phyloP scores from a whole-genome alignment of 2,888 invertebrate genomes.

The Anthrax anthrax region DNA sequence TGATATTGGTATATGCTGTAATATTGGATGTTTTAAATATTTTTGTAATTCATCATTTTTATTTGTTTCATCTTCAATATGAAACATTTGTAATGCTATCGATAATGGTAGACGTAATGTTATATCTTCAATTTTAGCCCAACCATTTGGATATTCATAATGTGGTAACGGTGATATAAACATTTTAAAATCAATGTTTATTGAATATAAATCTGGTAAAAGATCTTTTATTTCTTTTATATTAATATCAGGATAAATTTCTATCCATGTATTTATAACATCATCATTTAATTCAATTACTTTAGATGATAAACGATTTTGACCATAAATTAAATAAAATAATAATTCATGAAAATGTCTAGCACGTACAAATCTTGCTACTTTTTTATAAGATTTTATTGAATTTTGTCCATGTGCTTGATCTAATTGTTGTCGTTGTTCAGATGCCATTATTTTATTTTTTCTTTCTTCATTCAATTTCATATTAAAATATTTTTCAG shows the following conservation, averaged over 20 bases:
- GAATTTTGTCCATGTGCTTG: no score
- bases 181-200: constrained; percentile 50
- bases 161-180: constrained; percentile 52
- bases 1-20: constrained; percentile 46
- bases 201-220: constrained; percentile 37
- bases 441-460: constrained; percentile 8
- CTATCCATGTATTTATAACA: constrained; percentile 22
- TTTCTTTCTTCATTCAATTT: background rate
- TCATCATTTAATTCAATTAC: constrained; percentile 17
- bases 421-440: background rate
- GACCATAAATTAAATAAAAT: constrained; percentile 51
- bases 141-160: constrained; percentile 47
- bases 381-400: constrained; percentile 1
- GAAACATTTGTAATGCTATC: constrained; percentile 37
- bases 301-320: background rate
- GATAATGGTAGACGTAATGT: constrained; percentile 54
- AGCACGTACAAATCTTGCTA: constrained; percentile 51
- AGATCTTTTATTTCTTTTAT: constrained; percentile 32
- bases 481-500: background rate
- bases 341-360: constrained; percentile 51
- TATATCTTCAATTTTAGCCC: constrained; percentile 55
- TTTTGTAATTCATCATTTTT: constrained; percentile 39
- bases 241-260: constrained; percentile 23
- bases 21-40: constrained; percentile 50
- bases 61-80: constrained; percentile 36